Percentiles rank a stretch among this genome's conserved stretches.
These are phyloP conservation scores for Dendrocincla tyrannina DNA, from an alignment of 2,797 vertebrate species.

Conservation along the genomic window DNA sequence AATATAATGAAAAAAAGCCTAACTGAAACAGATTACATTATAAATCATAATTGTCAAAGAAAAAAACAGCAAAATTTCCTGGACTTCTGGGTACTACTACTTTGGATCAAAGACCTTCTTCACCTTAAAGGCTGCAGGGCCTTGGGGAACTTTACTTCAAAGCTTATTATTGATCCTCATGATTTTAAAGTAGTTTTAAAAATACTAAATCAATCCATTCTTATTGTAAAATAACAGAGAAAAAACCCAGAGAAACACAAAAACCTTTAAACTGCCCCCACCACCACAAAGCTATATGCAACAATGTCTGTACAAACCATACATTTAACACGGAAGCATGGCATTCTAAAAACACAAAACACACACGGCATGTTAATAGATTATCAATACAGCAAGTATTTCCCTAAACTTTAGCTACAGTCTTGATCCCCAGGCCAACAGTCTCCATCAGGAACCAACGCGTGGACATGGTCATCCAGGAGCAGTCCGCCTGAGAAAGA, in stretches of 20 bases:
- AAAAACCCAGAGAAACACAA: not conserved
- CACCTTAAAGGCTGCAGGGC: not conserved
- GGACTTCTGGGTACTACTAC: not conserved
- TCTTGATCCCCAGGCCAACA: not conserved
- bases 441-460: not conserved
- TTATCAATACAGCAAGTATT: not conserved
- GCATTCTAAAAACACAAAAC: not conserved
- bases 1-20: not conserved
- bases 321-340: not conserved
- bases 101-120: not conserved
- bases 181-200: not conserved
- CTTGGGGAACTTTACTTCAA: not conserved
- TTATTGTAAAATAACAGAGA: not conserved
- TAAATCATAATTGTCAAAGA: not conserved
- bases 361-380: fast-evolving
- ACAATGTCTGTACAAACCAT: not conserved
- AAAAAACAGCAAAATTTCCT: not conserved
- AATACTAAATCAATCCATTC: not conserved
- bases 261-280: fast-evolving
- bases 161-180: not conserved
- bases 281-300: not conserved
- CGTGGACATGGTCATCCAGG: fast-evolving
- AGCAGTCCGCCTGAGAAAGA: not conserved
- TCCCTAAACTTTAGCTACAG: not conserved
- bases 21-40: not conserved